These are phyloP conservation scores for Borostomias antarcticus DNA, from an alignment of 2,797 vertebrate genomes.

Conservation along the genomic window DNA sequence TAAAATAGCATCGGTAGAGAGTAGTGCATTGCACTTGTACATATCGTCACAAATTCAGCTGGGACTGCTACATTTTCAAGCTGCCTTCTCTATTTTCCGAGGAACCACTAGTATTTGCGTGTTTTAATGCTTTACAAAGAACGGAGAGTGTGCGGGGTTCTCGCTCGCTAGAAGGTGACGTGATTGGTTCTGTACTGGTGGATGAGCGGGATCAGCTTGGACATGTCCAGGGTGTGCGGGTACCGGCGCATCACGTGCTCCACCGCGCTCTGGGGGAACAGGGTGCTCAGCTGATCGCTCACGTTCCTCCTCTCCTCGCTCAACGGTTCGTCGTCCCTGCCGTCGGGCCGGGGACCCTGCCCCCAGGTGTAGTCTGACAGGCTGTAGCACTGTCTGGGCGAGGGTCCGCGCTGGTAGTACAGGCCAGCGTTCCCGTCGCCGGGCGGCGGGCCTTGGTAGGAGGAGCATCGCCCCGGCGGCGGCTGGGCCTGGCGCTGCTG, in stretches of 20 bases:
- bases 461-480: slow-evolving; percentile 4
- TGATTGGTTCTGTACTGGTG: slow-evolving; percentile 56
- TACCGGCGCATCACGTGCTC: slow-evolving; percentile 63
- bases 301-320: slow-evolving; percentile 44
- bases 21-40: slow-evolving; percentile 67
- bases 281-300: slow-evolving; percentile 62
- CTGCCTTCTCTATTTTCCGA: slow-evolving; percentile 11
- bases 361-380: slow-evolving; percentile 42
- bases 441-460: slow-evolving; percentile 15
- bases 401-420: not conserved
- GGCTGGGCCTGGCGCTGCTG: slow-evolving; percentile 19
- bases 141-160: not conserved
- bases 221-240: slow-evolving; percentile 59
- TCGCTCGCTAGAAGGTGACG: slow-evolving; percentile 32
- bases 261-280: slow-evolving; percentile 68
- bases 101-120: slow-evolving; percentile 1
- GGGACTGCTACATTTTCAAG: slow-evolving; percentile 30
- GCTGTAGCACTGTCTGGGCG: slow-evolving; percentile 35
- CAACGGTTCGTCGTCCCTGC: not conserved
- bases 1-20: slow-evolving; percentile 44
- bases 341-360: slow-evolving; percentile 10
- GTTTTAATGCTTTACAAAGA: slow-evolving; percentile 51
- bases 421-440: not conserved
- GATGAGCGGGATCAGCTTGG: slow-evolving; percentile 63
- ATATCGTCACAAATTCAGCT: slow-evolving; percentile 30